phyloP scores from a whole-genome alignment of 1,140 invertebrate genomes.

The Belonocnema kinseyi region DNA sequence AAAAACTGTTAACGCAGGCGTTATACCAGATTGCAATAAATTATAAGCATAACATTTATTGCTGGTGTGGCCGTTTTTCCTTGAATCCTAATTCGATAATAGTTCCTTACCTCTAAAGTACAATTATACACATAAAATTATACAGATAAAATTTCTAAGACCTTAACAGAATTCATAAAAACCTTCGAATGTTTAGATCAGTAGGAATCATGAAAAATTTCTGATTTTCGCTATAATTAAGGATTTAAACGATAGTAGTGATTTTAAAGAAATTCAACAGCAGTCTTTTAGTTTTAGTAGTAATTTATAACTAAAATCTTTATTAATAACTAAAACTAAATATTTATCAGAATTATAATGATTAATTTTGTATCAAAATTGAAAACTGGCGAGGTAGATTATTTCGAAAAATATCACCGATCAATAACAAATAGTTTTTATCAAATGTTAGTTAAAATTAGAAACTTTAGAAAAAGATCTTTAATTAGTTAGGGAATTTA shows the following conservation, averaged over 20 bases:
- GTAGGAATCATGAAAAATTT: not conserved
- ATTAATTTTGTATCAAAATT: not conserved
- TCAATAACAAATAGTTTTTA: not conserved
- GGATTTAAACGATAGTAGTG: not conserved
- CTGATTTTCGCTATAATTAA: not conserved
- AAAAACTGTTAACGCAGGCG: constrained; percentile 18
- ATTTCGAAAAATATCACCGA: not conserved
- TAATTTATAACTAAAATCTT: no score
- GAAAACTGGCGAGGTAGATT: constrained; percentile 19
- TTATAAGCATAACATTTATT: constrained; percentile 26
- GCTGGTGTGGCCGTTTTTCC: constrained; percentile 16
- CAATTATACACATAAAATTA: constrained; percentile 25
- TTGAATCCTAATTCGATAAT: not conserved
- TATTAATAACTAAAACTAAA: no score
- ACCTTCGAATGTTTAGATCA: not conserved
- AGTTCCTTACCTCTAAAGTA: constrained; percentile 2
- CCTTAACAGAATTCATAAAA: constrained; percentile 4
- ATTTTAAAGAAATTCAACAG: constrained; percentile 4
- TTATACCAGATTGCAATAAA: constrained; percentile 24
- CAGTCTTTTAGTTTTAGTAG: not conserved
- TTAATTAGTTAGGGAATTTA: not conserved
- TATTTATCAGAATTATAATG: no score
- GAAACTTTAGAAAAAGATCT: not conserved
- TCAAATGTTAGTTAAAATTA: not conserved
- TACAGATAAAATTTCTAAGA: constrained; percentile 11